Percentiles rank a stretch among this genome's conserved stretches.
These are phyloP conservation scores for Oostethus manadensis DNA, from an alignment of 2,113 vertebrate genomes.

Conservation along the genomic window DNA sequence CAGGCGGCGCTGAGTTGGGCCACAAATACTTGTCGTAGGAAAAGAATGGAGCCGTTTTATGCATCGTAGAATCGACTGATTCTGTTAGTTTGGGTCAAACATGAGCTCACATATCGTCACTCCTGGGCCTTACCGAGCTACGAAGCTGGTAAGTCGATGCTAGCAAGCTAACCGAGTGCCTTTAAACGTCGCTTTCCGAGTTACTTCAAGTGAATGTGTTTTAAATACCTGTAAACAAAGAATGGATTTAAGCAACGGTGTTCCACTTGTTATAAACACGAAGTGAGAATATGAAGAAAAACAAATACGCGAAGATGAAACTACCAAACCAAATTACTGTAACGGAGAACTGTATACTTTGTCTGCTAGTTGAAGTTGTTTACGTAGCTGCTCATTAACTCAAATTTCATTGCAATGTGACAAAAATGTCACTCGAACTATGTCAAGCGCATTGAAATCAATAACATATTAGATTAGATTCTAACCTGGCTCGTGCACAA, in stretches of 20 bases:
- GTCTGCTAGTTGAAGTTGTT: not conserved
- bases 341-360: no score
- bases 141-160: constrained; percentile 42
- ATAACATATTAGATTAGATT: not conserved
- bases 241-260: not conserved
- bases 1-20: not conserved
- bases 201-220: not conserved
- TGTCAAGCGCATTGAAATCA: no score
- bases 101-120: constrained; percentile 59
- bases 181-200: not conserved
- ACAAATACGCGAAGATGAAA: no score
- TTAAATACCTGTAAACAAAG: not conserved
- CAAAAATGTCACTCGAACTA: no score
- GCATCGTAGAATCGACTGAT: not conserved
- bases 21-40: no score
- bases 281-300: no score
- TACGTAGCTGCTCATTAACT: not conserved
- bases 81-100: not conserved
- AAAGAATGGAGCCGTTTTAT: constrained; percentile 10
- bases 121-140: constrained; percentile 57
- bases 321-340: no score
- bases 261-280: not conserved
- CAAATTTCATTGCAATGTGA: not conserved
- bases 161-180: not conserved
- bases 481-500: not conserved